Conservation (phyloP, 2,797 vertebrate genomes). For the Chloroceryle amazona region DNA sequence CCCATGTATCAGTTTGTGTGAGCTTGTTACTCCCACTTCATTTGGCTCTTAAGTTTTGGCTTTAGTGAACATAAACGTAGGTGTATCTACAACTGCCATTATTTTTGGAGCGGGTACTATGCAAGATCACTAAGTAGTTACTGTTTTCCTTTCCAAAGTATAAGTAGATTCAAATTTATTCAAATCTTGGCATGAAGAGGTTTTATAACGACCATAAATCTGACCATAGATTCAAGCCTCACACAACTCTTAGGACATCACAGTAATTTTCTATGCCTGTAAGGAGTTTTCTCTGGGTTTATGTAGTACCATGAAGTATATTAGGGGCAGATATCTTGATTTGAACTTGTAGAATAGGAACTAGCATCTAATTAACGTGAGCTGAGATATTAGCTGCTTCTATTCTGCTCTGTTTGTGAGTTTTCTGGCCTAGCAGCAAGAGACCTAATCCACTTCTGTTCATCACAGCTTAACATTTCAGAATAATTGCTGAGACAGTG, state of each 20-base stretch:
- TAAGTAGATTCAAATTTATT: slow-evolving; percentile 4
- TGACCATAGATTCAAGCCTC: not conserved
- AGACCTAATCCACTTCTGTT: not conserved
- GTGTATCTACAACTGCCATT: not conserved
- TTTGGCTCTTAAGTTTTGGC: not conserved
- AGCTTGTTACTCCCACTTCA: not conserved
- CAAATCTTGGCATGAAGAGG: not conserved
- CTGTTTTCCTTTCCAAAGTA: not conserved
- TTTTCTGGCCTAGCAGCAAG: not conserved
- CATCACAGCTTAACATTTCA: not conserved
- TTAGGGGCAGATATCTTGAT: not conserved
- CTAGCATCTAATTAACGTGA: not conserved
- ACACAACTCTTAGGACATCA: not conserved
- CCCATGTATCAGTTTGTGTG: not conserved
- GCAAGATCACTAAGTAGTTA: not conserved
- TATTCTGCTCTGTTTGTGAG: not conserved
- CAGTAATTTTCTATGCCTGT: not conserved
- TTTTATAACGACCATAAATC: slow-evolving; percentile 2
- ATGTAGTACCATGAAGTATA: not conserved
- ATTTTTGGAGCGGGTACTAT: not conserved
- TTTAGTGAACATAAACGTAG: not conserved
- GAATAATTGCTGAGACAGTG: not conserved
- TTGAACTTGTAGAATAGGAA: not conserved
- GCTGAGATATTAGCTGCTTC: not conserved
- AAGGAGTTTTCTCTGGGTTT: not conserved